phyloP scores from a whole-genome alignment of 2,113 vertebrate genomes.

The Nibea coibor region DNA sequence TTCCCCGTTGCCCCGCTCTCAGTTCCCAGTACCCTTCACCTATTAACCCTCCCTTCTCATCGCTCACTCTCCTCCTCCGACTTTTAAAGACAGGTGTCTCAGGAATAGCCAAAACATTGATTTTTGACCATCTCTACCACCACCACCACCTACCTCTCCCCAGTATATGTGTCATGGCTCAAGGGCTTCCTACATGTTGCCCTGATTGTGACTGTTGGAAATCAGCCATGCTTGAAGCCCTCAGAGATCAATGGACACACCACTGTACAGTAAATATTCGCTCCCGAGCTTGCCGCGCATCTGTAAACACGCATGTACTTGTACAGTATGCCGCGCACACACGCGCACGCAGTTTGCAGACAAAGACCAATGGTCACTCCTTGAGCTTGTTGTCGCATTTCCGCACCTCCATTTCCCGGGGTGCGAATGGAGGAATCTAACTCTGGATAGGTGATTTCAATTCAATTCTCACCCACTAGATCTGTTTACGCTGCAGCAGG shows the following conservation, averaged over 20 bases:
- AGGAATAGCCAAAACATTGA: constrained; percentile 88
- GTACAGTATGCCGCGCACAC: constrained; percentile 28
- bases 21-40: constrained; percentile 61
- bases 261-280: constrained; percentile 66
- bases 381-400: constrained; percentile 55
- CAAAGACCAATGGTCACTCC: constrained; percentile 77
- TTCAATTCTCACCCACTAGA: constrained; percentile 98
- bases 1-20: constrained; percentile 41
- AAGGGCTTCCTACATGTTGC: constrained; percentile 63
- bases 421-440: constrained; percentile 93
- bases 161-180: constrained; percentile 71
- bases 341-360: not conserved
- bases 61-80: constrained; percentile 63
- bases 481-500: constrained; percentile 88
- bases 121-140: constrained; percentile 79
- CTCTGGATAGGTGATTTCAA: constrained; percentile 95
- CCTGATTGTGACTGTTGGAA: constrained; percentile 80
- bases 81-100: constrained; percentile 86
- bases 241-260: constrained; percentile 83
- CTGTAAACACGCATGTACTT: constrained; percentile 64
- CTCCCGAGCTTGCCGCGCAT: constrained; percentile 56
- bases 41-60: constrained; percentile 61
- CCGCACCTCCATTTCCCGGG: constrained; percentile 66
- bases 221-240: constrained; percentile 84
- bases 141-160: not conserved